Evolutionary conservation across 2,113 vertebrate genomes (phyloP).

Genomic region (Tiliqua scincoides): DNA sequence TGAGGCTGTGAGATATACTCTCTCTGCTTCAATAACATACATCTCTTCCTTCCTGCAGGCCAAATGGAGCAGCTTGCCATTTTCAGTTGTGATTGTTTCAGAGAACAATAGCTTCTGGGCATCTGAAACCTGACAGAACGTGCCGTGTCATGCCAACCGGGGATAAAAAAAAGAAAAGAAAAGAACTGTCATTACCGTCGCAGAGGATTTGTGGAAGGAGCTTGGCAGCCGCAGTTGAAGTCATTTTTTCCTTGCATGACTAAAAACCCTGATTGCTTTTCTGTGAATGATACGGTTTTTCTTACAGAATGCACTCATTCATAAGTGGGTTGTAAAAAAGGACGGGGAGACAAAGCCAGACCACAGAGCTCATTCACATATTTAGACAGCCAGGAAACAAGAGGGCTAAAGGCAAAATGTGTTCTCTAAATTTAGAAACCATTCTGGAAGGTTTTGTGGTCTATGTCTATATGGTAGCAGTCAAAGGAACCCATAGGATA

Average conservation of each 20-base stretch:
- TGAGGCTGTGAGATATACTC: not conserved
- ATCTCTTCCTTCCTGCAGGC: slow-evolving; percentile 18
- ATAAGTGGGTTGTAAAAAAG: not conserved
- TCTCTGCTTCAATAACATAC: not conserved
- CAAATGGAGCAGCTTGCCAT: slow-evolving; percentile 7
- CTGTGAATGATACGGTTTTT: not conserved
- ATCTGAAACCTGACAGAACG: not conserved
- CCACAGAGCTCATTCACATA: not conserved
- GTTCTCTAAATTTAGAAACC: not conserved
- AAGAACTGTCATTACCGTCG: not conserved
- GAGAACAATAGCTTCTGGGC: not conserved
- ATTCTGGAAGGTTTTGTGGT: not conserved
- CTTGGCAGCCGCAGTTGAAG: not conserved
- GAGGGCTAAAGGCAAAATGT: not conserved
- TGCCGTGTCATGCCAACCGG: not conserved
- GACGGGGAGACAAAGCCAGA: not conserved
- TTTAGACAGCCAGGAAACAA: not conserved
- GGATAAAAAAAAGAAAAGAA: not conserved
- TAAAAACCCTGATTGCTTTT: slow-evolving; percentile 1
- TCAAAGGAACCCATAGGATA: not conserved
- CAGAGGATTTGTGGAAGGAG: not conserved
- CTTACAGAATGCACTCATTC: not conserved
- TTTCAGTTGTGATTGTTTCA: slow-evolving; percentile 4
- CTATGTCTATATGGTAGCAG: not conserved
- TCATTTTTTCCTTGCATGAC: not conserved